Base-by-base conservation (phyloP, 2,797 vertebrate species). In the Cyprinella venusta region DNA sequence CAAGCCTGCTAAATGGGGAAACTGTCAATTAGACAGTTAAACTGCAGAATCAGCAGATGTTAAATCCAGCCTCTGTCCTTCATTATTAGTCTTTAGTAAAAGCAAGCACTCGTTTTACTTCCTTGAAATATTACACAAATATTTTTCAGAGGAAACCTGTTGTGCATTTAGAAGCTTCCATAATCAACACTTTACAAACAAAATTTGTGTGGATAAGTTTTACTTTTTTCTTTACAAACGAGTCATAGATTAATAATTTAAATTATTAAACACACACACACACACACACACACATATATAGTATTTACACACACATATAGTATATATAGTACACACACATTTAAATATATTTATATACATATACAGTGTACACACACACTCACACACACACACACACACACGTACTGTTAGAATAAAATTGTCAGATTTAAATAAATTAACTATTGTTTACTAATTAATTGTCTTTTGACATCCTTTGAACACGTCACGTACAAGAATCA, bases 101-200 rank as follows among this genome's bases (percentile, higher is more conserved):
- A 71, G 13, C 8, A 48, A 70, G 13, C 8, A 5, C 42, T 48
- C 24, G n/a, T 33, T 72, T 81, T 48, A 30, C n/a, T 21, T 72
- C 26, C 16, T 65, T 40, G 59, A 74, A 74, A 42, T 42, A 42
- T 10, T 42, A 10, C 79, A 18, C 45, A 77, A 65, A 63, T 72
- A 42, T 40, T 77, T 36, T 36, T 36, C 5, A 36, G 36, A 36
- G 5, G 36, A 36, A 36, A 36, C 36, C 36, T 36, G 36, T 36
- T 65, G 30, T 61, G 54, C 38, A 38, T 74, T 81, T 50, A 48
- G 19, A 45, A n/a, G 30, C 45, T n/a, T 61, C 16, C 65, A 64
- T 79, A 36, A 80, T 36, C 77, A 61, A 21, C 78, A 85, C 12
- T 61, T 80, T 48, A 42, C 4, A 42, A 48, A 77, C 33, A 12